Evolutionary conservation across 1,140 invertebrate species (phyloP).

Genomic region (Leptoteleia sp.): DNA sequence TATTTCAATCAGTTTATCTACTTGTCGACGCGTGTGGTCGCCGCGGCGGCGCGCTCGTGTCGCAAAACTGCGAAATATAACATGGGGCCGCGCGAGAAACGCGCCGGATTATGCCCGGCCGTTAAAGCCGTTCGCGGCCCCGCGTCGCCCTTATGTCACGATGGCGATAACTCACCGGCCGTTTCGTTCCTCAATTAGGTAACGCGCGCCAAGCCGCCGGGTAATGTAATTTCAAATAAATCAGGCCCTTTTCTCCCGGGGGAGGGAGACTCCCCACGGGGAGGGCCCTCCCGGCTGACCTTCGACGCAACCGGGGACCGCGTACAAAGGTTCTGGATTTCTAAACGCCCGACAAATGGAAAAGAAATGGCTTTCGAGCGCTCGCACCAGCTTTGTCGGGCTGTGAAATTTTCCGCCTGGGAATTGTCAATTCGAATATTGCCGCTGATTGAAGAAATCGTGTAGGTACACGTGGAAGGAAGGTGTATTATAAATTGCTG

Average conservation of each 20-base stretch:
- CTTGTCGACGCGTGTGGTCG: conserved; percentile 81
- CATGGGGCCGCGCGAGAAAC: conserved; percentile 42
- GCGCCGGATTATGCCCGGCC: conserved; percentile 57
- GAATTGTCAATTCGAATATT: background rate
- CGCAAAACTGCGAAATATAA: conserved; percentile 59
- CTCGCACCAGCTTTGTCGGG: background rate
- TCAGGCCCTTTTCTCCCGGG: conserved; percentile 72
- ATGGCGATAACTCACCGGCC: conserved; percentile 77
- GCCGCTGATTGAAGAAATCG: too few relatives aligned
- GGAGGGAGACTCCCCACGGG: conserved; percentile 55
- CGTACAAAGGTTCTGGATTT: conserved; percentile 19
- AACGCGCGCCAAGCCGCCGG: conserved; percentile 68
- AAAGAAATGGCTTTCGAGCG: conserved; percentile 3
- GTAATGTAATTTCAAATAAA: conserved; percentile 79
- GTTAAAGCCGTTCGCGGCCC: conserved; percentile 75
- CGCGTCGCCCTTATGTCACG: conserved; percentile 41
- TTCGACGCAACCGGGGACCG: conserved; percentile 52
- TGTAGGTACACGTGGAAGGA: too few relatives aligned
- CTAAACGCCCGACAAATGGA: conserved; percentile 2
- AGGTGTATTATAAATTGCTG: too few relatives aligned
- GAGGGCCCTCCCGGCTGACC: conserved; percentile 57
- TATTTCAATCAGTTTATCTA: conserved; percentile 82
- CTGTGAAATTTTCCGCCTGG: background rate
- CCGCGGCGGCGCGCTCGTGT: conserved; percentile 67
- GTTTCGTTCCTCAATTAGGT: conserved; percentile 79